These are phyloP conservation scores for Ischnus inquisitorius DNA, from an alignment of 2,888 invertebrate species.

Conservation along the genomic window DNA sequence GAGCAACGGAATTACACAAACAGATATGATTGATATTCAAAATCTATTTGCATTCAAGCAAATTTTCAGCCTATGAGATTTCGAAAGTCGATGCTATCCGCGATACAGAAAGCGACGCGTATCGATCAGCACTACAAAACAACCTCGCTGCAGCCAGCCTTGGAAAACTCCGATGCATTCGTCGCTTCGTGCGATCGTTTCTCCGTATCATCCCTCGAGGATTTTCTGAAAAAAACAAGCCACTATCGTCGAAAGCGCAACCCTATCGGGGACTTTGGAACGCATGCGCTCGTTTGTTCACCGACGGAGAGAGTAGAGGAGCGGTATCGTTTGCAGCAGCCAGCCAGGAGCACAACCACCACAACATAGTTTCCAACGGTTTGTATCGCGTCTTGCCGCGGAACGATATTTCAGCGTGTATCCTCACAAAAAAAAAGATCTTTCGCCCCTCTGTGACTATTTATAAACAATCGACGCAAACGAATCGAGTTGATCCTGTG, in stretches of 20 bases:
- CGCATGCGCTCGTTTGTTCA: constrained; percentile 55
- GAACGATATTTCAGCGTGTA: constrained; percentile 21
- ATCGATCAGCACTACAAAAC: constrained; percentile 1
- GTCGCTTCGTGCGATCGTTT: constrained; percentile 20
- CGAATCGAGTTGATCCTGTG: constrained; percentile 8
- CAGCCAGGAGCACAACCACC: constrained; percentile 41
- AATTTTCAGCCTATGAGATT: neutral
- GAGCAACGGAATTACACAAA: no score
- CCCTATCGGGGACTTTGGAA: constrained; percentile 49
- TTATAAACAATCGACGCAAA: neutral
- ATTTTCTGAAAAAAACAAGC: constrained; percentile 59
- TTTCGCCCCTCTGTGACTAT: neutral
- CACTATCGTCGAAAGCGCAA: constrained; percentile 48
- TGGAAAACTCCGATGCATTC: neutral
- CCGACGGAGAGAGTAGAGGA: constrained; percentile 14
- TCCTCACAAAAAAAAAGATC: constrained; percentile 3
- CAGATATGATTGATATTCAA: no score
- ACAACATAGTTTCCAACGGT: constrained; percentile 43
- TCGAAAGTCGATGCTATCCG: neutral
- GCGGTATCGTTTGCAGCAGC: constrained; percentile 14
- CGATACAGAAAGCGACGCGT: neutral
- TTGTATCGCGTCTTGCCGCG: constrained; percentile 15
- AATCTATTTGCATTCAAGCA: neutral
- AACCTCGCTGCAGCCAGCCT: constrained; percentile 1
- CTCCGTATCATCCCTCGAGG: constrained; percentile 19